phyloP scores from a whole-genome alignment of 2,797 vertebrate species.

The Sebastes oblongus region DNA sequence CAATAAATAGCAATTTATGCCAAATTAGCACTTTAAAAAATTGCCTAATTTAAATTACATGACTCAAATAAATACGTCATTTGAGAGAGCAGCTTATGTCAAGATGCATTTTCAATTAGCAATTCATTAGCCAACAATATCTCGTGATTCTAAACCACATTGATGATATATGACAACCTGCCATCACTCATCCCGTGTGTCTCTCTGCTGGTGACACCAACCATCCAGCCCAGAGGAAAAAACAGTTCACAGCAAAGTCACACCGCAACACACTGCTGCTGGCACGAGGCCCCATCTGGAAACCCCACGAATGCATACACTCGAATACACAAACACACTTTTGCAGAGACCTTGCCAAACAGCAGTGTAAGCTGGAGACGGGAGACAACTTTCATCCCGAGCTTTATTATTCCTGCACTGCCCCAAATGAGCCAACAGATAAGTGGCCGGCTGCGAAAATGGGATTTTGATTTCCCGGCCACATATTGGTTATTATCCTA shows the following conservation, averaged over 20 bases:
- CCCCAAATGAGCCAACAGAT: constrained; percentile 47
- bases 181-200: not conserved
- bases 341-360: constrained; percentile 30
- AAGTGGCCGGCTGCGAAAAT: constrained; percentile 42
- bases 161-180: constrained; percentile 46
- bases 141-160: constrained; percentile 1
- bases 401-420: constrained; percentile 11
- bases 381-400: constrained; percentile 15
- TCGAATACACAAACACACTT: constrained; percentile 11
- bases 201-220: constrained; percentile 13
- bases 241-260: constrained; percentile 49
- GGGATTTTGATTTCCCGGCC: constrained; percentile 37
- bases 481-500: constrained; percentile 37
- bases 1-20: not conserved
- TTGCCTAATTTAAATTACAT: not conserved
- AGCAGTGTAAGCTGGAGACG: constrained; percentile 20
- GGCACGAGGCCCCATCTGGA: constrained; percentile 65
- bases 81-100: not conserved
- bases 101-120: not conserved
- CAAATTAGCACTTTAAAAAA: not conserved
- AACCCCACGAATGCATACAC: constrained; percentile 3
- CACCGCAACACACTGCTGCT: constrained; percentile 24
- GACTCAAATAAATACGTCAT: not conserved
- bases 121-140: not conserved
- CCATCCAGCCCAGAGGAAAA: constrained; percentile 10